phyloP scores from a whole-genome alignment of 2,113 vertebrate species.

The Chauna torquata region DNA sequence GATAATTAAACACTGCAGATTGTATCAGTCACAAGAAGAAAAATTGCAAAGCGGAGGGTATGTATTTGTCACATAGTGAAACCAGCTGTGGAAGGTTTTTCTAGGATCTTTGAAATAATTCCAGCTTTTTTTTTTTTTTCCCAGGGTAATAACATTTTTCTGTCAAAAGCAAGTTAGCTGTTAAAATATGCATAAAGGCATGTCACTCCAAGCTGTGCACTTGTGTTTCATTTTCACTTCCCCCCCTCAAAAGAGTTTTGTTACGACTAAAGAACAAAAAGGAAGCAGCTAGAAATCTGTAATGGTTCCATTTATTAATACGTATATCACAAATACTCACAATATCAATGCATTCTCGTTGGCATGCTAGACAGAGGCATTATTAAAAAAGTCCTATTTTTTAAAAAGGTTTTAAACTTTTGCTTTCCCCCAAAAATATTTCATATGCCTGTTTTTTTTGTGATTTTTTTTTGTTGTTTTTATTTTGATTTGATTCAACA shows the following conservation, averaged over 20 bases:
- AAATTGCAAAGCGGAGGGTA: neutral
- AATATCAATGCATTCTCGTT: conserved; percentile 90
- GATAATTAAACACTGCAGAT: neutral
- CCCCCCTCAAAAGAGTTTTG: neutral
- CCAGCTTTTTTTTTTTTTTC: neutral
- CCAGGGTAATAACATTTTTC: neutral
- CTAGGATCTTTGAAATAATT: conserved; percentile 1
- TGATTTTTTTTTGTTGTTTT: neutral
- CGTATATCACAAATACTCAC: conserved; percentile 95
- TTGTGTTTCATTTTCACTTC: neutral
- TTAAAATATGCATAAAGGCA: neutral
- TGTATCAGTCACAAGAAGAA: neutral
- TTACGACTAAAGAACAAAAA: conserved; percentile 20
- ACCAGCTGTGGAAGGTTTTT: neutral
- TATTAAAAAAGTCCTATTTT: conserved; percentile 77
- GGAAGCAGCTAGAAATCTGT: conserved; percentile 66
- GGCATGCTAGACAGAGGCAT: conserved; percentile 90
- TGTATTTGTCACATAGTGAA: neutral
- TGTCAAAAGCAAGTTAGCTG: neutral
- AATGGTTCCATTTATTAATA: conserved; percentile 94
- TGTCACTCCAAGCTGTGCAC: neutral
- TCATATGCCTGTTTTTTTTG: conserved; percentile 47
- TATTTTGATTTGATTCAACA: conserved; percentile 66
- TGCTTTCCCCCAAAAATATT: conserved; percentile 75
- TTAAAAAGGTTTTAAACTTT: conserved; percentile 79